phyloP scores from a whole-genome alignment of 2,113 vertebrate genomes.

The Astatotilapia flaviijosephi region DNA sequence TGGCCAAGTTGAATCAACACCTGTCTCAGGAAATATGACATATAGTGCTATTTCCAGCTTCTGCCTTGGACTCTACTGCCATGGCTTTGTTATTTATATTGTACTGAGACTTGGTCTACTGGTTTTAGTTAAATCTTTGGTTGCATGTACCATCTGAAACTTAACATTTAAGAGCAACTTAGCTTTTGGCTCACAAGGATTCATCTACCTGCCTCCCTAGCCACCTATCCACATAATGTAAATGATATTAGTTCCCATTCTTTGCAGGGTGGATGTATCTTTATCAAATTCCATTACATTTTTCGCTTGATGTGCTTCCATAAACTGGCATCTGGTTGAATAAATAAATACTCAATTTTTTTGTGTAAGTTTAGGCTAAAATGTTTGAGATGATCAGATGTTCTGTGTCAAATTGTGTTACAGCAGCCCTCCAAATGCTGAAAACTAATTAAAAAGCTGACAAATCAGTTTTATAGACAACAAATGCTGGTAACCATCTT shows the following conservation, averaged over 20 bases:
- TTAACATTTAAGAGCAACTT: background rate
- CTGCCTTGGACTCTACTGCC: background rate
- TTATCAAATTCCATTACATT: background rate
- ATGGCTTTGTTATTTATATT: background rate
- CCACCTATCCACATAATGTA: background rate
- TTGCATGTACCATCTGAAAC: background rate
- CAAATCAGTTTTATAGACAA: background rate
- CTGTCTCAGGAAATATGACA: background rate
- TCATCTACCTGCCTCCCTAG: background rate
- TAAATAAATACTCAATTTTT: background rate
- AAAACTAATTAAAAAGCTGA: background rate
- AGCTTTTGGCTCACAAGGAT: background rate
- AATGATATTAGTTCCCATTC: background rate
- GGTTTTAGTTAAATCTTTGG: background rate
- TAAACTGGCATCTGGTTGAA: background rate
- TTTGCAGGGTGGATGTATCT: background rate
- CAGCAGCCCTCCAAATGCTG: background rate
- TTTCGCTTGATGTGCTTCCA: background rate
- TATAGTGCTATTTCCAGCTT: background rate
- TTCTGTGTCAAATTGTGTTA: background rate
- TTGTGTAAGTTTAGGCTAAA: background rate
- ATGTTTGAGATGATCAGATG: background rate
- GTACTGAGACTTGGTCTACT: background rate
- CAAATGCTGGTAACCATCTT: background rate
- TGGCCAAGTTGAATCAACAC: background rate